Conservation (phyloP, 2,888 invertebrate genomes). For the Pecten maximus region DNA sequence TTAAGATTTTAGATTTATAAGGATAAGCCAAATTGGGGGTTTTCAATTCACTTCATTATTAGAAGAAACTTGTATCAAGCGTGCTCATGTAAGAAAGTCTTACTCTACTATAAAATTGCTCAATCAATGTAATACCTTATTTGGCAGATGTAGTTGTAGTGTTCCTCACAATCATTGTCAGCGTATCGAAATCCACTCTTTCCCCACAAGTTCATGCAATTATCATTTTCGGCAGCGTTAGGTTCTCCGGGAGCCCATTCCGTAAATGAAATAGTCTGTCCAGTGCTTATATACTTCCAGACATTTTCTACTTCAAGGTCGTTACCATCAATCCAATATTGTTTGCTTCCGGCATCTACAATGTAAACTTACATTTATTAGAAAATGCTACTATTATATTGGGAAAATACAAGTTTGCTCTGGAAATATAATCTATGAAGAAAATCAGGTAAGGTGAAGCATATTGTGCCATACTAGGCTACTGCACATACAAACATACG, state of each 20-base stretch:
- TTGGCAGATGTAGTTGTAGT: background rate
- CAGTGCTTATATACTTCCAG: background rate
- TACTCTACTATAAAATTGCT: no score
- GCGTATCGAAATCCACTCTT: background rate
- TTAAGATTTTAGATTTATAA: no score
- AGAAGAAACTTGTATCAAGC: no score
- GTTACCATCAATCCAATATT: background rate
- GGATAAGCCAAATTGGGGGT: no score
- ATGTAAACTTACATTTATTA: background rate
- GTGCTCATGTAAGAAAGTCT: no score
- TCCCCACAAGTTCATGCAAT: constrained; percentile 4
- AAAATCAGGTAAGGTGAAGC: no score
- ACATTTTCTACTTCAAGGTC: background rate
- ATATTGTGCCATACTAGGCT: no score
- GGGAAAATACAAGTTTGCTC: no score
- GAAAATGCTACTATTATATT: no score
- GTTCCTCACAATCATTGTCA: background rate
- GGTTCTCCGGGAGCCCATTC: background rate
- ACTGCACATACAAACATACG: no score
- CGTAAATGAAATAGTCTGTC: background rate
- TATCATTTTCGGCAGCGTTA: constrained; percentile 9
- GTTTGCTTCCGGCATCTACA: background rate
- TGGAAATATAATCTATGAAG: no score
- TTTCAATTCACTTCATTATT: no score
- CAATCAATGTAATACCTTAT: background rate